phyloP scores from a whole-genome alignment of 2,113 vertebrate species.

The Tachuris rubrigastra region DNA sequence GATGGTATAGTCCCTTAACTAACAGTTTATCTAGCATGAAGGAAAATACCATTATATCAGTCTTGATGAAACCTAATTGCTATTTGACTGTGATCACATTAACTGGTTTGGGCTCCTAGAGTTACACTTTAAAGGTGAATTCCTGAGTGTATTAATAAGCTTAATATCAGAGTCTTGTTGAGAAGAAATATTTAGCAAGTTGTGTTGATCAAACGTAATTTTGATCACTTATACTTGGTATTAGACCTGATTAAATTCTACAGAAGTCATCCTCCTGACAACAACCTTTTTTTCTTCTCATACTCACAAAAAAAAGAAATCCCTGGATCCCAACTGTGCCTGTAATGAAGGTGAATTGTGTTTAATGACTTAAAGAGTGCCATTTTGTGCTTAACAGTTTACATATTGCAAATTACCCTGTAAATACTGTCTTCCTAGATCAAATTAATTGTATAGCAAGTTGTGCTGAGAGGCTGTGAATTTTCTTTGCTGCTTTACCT shows the following conservation, averaged over 20 bases:
- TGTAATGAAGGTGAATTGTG: constrained; percentile 62
- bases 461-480: not conserved
- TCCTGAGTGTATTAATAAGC: constrained; percentile 20
- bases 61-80: constrained; percentile 51
- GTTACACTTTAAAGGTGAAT: constrained; percentile 34
- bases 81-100: constrained; percentile 41
- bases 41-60: constrained; percentile 36
- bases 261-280: constrained; percentile 17
- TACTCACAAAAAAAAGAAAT: constrained; percentile 2
- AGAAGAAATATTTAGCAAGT: constrained; percentile 10
- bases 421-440: constrained; percentile 55
- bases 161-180: not conserved
- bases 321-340: constrained; percentile 51
- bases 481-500: constrained; percentile 8
- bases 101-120: constrained; percentile 46
- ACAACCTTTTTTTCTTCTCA: not conserved
- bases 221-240: constrained; percentile 19
- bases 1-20: constrained; percentile 41
- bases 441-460: constrained; percentile 52
- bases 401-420: constrained; percentile 38
- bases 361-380: constrained; percentile 60
- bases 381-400: constrained; percentile 57
- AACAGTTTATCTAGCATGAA: constrained; percentile 65
- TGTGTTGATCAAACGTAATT: constrained; percentile 45
- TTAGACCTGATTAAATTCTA: constrained; percentile 36